Evolutionary conservation across 2,888 invertebrate genomes (phyloP), one percentile per base, ranked within the genome.

Genomic region (Cabera pusaria): DNA sequence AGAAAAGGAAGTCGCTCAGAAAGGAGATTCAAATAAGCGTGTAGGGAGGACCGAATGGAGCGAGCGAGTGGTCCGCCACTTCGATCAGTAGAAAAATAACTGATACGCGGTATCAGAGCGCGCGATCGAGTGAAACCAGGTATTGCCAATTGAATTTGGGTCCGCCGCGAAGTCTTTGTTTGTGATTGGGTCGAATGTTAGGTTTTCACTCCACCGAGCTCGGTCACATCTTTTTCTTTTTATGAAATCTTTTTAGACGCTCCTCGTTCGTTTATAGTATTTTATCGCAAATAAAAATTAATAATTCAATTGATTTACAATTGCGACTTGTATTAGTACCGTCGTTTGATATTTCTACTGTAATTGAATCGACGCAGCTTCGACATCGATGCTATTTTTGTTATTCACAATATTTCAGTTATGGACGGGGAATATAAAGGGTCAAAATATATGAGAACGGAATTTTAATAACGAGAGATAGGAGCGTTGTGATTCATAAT

Each of bases 21-120:
- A 79, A 78, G 72, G 69, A 74, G 83, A 86, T 86, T 86, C 85
- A 86, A 86, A 87, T 87, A 85, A 81, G 75, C 84, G 86, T 80
- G 61, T 72, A 71, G 65, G 79, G 75, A 79, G 77, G 79, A 77
- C 77, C 74, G 70, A 76, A 64, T 61, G 64, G 66, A 66, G 71
- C 75, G 72, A 58, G 64, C 62, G 55, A 52, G 52, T 56, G 56
- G 64, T 53, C 63, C 45, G 54, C 49, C 57, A 64, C 68, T 72
- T 66, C 69, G 72, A 72, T 73, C 69, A 61, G 59, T 64, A 63
- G 57, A 77, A 72, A 81, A 78, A 81, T 74, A 72, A 74, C 76
- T 72, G 73, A 75, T 76, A 72, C 66, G 51, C 43, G 35, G 67
- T 76, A 81, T 76, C 77, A 64, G 56, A 59, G 58, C 58, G 56